Base-by-base conservation (phyloP, 2,113 vertebrate genomes). In the Lichenostomus cassidix region DNA sequence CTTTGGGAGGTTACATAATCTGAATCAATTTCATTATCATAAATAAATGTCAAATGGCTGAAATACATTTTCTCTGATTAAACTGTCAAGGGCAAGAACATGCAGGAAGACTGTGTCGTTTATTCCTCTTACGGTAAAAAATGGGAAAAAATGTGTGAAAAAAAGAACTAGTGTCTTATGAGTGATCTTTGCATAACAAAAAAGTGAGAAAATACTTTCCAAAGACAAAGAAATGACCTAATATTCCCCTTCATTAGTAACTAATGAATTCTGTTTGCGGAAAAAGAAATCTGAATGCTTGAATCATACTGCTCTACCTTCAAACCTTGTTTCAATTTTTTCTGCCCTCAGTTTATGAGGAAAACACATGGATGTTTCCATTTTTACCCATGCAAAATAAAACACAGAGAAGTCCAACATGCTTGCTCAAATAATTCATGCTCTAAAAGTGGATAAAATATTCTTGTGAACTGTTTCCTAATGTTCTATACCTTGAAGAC, bases 21-120 rank as follows among this genome's bases (percentile, higher is more conserved):
- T 28, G 67, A 95, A 96, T 92, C 92, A 92, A 96, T 97, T 95
- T 96, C 91, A 97, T 97, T 96, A 97, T 69, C 96, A 96, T 97
- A 97, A 97, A 97, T 96, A 96, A 96, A 97, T 92, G 97, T 98
- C 96, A 97, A 90, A 94, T 86, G 94, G 73, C 83, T 83, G 91
- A 83, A 93, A 95, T 93, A 88, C 83, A 96, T 94, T 96, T 95
- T 96, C 95, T 92, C 80, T 96, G 96, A 97, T 97, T 97, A 97
- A 97, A 97, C 93, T 94, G 96, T 96, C 95, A 97, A 96, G 95
- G 94, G 70, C 96, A 96, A 94, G 91, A 93, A 89, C 68, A 73
- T 52, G 58, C 31, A 96, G 84, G 71, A 97, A 95, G 65, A 97
- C 42, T 37, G 39, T 58, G 68, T 92, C 75, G 33, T 88, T 92